Evolutionary conservation across 2,797 vertebrate genomes (phyloP), one percentile per base, ranked within the genome.

Genomic region (Anabas testudineus): DNA sequence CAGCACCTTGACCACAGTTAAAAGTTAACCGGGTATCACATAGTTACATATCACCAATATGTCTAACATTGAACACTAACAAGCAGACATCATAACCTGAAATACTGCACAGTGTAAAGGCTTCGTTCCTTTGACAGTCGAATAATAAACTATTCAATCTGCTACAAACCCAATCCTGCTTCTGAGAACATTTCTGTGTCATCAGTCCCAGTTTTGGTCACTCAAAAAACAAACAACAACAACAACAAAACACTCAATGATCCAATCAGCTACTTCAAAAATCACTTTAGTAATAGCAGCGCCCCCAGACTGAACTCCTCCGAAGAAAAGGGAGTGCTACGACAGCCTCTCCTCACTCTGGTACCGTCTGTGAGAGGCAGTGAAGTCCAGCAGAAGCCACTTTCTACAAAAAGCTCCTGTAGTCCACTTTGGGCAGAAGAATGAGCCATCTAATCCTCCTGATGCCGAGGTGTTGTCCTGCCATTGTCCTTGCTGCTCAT

Each of bases 401-500:
- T 49, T 51, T 52, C 2, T 34, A 24, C 19, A 66, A 36, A 67
- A 78, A 47, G 8, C 18, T 15, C 15, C 51, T 45, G 39, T 22
- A 2, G 55, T 76, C 57, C 43, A 18, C 59, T 70, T 28, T 26
- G 10, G 51, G 59, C 26, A 69, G 71, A 63, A 54, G 61, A 67
- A 56, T 42, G 42, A 45, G 74, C 24, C 47, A 55, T 57, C 47
- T 61, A 47, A 59, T 78, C 68, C 79, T 45, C 59, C 19, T 77
- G 78, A 87, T 72, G 69, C 76, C 19, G 69, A 81, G 77, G 76
- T 74, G 73, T 71, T 70, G 88, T 90, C 89, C 86, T 84, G 67
- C 87, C 86, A 76, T 90, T 89, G 90, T 93, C 88, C 89, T 69
- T 85, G 58, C 81, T 78, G 81, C 66, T 87, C 80, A 76, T 76